Conservation (phyloP, 2,888 invertebrate genomes). For the Acanthosepion esculentum region DNA sequence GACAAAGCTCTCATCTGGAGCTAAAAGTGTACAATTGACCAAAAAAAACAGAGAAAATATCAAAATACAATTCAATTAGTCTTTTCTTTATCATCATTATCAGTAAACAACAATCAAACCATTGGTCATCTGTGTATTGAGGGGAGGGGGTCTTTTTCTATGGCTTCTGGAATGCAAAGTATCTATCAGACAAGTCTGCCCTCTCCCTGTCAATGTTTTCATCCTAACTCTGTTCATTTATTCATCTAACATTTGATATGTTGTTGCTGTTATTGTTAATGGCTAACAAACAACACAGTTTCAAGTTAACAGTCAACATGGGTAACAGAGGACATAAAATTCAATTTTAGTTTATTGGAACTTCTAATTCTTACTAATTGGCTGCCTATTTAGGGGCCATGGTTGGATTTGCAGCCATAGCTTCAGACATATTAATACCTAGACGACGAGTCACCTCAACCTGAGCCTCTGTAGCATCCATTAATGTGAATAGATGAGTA, state of each 20-base stretch:
- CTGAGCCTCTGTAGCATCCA: constrained; percentile 93
- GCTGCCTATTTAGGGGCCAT: not conserved
- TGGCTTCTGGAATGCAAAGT: not conserved
- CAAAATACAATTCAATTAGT: too few species aligned
- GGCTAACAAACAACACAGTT: not conserved
- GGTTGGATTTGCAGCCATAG: not conserved
- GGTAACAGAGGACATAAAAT: not conserved
- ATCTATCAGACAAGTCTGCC: not conserved
- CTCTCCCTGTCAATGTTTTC: not conserved
- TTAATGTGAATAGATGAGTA: constrained; percentile 90
- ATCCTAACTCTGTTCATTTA: not conserved
- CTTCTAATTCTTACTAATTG: not conserved
- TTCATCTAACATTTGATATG: not conserved
- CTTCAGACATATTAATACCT: constrained; percentile 53
- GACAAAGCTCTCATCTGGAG: too few species aligned
- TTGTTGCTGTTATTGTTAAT: not conserved
- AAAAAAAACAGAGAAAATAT: too few species aligned
- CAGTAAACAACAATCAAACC: too few species aligned
- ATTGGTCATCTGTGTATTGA: not conserved
- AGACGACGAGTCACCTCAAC: constrained; percentile 81
- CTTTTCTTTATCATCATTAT: too few species aligned
- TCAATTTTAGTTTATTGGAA: not conserved
- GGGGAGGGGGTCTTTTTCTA: not conserved
- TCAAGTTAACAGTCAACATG: not conserved
- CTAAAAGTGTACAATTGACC: too few species aligned